A percentile compares a stretch with the other conserved stretches of the same genome.
phyloP scores from a whole-genome alignment of 2,888 invertebrate genomes.

The Synanthedon tipuliformis region DNA sequence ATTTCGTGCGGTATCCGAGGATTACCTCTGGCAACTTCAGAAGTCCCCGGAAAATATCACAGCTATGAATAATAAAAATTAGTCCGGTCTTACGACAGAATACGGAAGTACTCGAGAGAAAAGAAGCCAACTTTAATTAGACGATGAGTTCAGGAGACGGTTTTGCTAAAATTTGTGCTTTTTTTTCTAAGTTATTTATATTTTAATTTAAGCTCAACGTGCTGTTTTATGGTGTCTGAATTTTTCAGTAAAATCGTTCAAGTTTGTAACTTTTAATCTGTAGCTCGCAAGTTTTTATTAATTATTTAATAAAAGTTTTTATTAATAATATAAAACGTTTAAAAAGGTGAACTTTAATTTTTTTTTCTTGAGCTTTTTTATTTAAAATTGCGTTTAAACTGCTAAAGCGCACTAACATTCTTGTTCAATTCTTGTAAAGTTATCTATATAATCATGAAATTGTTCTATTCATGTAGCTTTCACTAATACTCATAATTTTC shows the following conservation, averaged over 20 bases:
- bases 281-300: too few species aligned
- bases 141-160: constrained; percentile 4
- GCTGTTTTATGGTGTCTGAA: not conserved
- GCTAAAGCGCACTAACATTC: too few species aligned
- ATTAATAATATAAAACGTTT: too few species aligned
- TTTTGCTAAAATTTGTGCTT: not conserved
- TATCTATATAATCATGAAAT: too few species aligned
- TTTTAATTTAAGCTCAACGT: not conserved
- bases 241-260: not conserved
- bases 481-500: too few species aligned
- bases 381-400: too few species aligned
- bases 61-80: constrained; percentile 41
- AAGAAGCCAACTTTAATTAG: constrained; percentile 7
- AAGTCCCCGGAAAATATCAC: constrained; percentile 25
- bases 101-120: not conserved
- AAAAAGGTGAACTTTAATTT: too few species aligned
- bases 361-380: too few species aligned
- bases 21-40: constrained; percentile 26
- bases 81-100: constrained; percentile 3
- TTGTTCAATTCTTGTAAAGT: too few species aligned
- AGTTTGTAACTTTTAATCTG: not conserved
- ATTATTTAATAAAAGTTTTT: too few species aligned
- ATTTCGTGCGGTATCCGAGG: constrained; percentile 28
- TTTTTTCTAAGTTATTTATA: not conserved
- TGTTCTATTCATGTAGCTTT: too few species aligned